Evolutionary conservation across 2,888 invertebrate genomes (phyloP).

Genomic region (Drosophila macrospina): DNA sequence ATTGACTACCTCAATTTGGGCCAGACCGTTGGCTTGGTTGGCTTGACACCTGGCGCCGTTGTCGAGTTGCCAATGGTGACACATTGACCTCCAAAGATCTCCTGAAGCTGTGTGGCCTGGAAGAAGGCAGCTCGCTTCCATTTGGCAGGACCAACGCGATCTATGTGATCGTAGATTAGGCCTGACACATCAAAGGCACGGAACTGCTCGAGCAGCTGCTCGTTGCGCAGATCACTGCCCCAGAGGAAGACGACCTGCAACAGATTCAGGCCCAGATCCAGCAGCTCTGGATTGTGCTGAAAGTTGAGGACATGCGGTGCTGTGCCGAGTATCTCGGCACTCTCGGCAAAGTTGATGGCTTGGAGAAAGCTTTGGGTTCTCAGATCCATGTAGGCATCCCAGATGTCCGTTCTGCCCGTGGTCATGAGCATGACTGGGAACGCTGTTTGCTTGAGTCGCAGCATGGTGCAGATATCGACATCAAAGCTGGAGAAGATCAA

Average conservation of each 20-base stretch:
- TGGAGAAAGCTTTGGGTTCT: slow-evolving; percentile 91
- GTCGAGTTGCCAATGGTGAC: slow-evolving; percentile 70
- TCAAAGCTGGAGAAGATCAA: slow-evolving; percentile 97
- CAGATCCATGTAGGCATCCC: slow-evolving; percentile 92
- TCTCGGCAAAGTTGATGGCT: slow-evolving; percentile 92
- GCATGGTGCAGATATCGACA: slow-evolving; percentile 97
- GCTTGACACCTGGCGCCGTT: slow-evolving; percentile 64
- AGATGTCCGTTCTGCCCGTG: slow-evolving; percentile 67
- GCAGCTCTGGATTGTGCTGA: slow-evolving; percentile 88
- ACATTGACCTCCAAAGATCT: slow-evolving; percentile 75
- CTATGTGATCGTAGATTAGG: slow-evolving; percentile 97
- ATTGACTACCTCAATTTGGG: slow-evolving; percentile 59
- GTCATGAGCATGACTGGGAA: slow-evolving; percentile 96
- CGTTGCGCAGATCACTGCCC: slow-evolving; percentile 97
- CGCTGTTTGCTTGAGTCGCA: slow-evolving; percentile 96
- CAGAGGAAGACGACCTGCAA: slow-evolving; percentile 96
- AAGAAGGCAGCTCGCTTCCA: slow-evolving; percentile 79
- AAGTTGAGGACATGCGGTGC: slow-evolving; percentile 96
- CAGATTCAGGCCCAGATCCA: slow-evolving; percentile 89
- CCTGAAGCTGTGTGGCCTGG: slow-evolving; percentile 64
- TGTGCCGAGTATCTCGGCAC: slow-evolving; percentile 93
- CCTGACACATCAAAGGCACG: slow-evolving; percentile 95
- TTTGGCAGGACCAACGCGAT: slow-evolving; percentile 81
- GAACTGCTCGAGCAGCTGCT: slow-evolving; percentile 91
- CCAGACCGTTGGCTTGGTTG: slow-evolving; percentile 76